These are phyloP conservation scores for Rhinoptilus africanus DNA, from an alignment of 2,113 vertebrate species.

Conservation along the genomic window DNA sequence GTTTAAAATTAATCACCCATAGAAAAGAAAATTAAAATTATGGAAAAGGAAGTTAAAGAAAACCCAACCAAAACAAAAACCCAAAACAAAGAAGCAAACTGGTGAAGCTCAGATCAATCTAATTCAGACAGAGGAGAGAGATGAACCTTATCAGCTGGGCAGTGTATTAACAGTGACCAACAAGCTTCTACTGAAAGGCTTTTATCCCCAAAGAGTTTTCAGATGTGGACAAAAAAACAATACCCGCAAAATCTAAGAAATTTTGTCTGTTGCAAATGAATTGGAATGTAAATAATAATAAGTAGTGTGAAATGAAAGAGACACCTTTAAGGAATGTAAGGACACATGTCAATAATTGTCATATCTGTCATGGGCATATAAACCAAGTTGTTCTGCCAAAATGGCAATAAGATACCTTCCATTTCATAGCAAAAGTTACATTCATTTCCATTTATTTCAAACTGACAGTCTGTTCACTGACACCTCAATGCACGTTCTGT, in stretches of 20 bases:
- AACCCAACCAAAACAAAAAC: neutral
- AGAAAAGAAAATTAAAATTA: neutral
- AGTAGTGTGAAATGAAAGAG: neutral
- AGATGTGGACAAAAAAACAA: neutral
- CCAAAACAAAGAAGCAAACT: fast-evolving
- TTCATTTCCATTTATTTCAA: slow-evolving; percentile 22
- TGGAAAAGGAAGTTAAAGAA: neutral
- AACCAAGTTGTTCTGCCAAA: neutral
- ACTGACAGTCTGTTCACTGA: neutral
- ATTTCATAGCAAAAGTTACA: neutral
- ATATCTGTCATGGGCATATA: neutral
- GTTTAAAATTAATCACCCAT: neutral
- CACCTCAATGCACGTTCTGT: neutral
- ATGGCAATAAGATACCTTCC: neutral
- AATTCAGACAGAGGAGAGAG: neutral
- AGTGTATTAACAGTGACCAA: neutral
- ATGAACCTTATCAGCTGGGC: neutral
- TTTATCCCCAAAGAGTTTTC: neutral
- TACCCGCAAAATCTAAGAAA: neutral
- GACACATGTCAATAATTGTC: neutral
- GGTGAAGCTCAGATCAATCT: neutral
- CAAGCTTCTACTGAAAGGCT: neutral
- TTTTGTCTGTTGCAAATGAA: neutral
- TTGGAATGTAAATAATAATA: neutral
- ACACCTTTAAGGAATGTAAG: neutral